Conservation (phyloP, 2,888 invertebrate genomes). For the Ornithoptera priamus region DNA sequence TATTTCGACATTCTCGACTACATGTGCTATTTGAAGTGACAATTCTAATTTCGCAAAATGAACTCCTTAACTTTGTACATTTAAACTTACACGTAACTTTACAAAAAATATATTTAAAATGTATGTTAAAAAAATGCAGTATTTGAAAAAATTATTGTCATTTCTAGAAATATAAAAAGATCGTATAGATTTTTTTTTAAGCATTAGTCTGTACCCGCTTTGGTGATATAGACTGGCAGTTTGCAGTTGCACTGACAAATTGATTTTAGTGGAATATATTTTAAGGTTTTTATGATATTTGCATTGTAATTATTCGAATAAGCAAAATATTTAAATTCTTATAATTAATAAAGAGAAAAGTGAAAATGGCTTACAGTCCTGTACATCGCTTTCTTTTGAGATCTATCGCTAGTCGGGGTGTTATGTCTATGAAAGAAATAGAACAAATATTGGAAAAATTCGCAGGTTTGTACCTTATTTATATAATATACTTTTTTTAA, state of each 20-base stretch:
- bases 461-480: conserved; percentile 24
- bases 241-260: not conserved
- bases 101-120: too few relatives aligned
- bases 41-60: too few relatives aligned
- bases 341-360: not conserved
- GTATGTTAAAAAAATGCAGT: too few relatives aligned
- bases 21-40: too few relatives aligned
- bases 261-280: not conserved
- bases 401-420: conserved; percentile 62
- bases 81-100: too few relatives aligned
- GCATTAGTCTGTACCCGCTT: too few relatives aligned
- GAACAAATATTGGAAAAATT: conserved; percentile 41
- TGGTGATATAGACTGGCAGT: too few relatives aligned
- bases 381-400: conserved; percentile 60
- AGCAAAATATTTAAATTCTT: not conserved
- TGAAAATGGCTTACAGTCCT: conserved; percentile 50
- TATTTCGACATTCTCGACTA: too few relatives aligned
- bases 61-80: too few relatives aligned
- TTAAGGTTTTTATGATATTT: not conserved
- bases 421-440: conserved; percentile 53
- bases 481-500: not conserved
- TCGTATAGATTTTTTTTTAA: too few relatives aligned
- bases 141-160: too few relatives aligned
- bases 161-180: too few relatives aligned
- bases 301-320: not conserved